Conservation (phyloP, 2,797 vertebrate species). For the Micromesistius poutassou region DNA sequence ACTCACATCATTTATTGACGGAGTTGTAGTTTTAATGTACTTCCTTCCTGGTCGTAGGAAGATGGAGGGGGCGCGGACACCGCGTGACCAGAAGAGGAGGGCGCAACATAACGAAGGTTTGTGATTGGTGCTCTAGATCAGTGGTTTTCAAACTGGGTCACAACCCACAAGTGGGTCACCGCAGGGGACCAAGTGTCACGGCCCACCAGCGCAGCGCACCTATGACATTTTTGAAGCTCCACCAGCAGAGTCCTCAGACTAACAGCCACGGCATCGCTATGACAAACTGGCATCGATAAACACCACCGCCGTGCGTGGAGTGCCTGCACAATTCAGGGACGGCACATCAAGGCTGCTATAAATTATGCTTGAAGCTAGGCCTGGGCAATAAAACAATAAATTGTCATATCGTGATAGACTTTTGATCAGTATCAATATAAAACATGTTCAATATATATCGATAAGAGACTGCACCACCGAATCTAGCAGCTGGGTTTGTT, state of each 20-base stretch:
- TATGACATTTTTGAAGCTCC: background rate
- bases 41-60: conserved; percentile 70
- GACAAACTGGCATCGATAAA: conserved; percentile 20
- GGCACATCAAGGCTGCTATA: background rate
- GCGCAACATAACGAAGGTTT: conserved; percentile 92
- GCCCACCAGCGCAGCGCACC: background rate
- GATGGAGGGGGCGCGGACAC: conserved; percentile 84
- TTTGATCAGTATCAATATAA: too few species aligned
- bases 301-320: background rate
- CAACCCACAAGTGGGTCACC: background rate
- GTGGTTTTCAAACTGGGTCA: background rate
- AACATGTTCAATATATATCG: too few species aligned
- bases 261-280: conserved; percentile 8
- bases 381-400: too few species aligned
- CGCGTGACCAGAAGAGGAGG: conserved; percentile 86
- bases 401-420: too few species aligned
- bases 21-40: background rate
- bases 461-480: too few species aligned
- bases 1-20: background rate
- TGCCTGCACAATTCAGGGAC: background rate
- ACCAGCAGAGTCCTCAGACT: too few species aligned
- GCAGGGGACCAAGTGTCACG: background rate
- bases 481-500: too few species aligned
- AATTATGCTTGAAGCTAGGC: background rate
- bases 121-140: background rate